Evolutionary conservation across 1,140 invertebrate genomes (phyloP), one percentile per base, ranked within the genome.

Genomic region (Diachasmimorpha longicaudata): DNA sequence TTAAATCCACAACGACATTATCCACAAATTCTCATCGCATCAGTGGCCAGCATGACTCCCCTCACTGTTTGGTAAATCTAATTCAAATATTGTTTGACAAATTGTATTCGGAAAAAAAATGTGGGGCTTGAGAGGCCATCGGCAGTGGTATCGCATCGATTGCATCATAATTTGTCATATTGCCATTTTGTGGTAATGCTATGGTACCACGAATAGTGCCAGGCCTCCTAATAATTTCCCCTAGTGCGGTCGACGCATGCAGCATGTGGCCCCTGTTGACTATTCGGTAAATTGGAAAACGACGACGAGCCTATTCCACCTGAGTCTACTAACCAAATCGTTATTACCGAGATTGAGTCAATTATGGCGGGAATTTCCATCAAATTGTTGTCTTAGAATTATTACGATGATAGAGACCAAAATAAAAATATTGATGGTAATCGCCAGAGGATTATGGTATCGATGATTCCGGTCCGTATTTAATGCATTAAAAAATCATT

Each of bases 211-310:
- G 16, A 39, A 39, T 10, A 68, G 21, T 37, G 44, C 13, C 52
- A 31, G 36, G 66, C 55, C 23, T 23, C 11, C 48, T 71, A 76
- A 67, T 55, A 71, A 39, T 71, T 71, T 8, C 42, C 52, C 36
- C 52, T 25, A 13, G 10, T 71, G 23, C 8, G 39, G 39, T 21
- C 11, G 46, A 37, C 44, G 23, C n/a, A 39, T 37, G 36, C 23
- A 68, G 68, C 67, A 75, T 70, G 46, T 48, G 69, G 69, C 52
- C 37, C 25, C 19, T 36, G 55, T 76, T 76, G 68, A 71, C 69
- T 55, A 55, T 44, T 52, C 36, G 66, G 48, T 66, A 46, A 76
- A 76, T 71, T 71, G 37, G 68, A 76, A 66, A 70, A 76, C 14
- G 8, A 31, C 46, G 23, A 39, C 63, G 52, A n/a, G 25, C n/a